phyloP scores from a whole-genome alignment of 1,140 invertebrate genomes.

The Lasioglossum albipes region DNA sequence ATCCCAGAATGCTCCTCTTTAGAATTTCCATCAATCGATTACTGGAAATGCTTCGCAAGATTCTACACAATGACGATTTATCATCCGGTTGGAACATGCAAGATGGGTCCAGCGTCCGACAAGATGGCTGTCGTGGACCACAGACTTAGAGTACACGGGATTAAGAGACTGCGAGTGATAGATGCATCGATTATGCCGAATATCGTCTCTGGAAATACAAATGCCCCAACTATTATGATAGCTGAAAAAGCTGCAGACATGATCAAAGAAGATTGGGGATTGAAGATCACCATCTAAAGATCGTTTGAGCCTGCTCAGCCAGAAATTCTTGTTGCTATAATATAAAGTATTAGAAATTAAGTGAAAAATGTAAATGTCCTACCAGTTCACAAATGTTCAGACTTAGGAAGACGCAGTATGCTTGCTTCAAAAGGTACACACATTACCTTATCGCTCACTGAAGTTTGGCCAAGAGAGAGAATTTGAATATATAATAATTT shows the following conservation, averaged over 20 bases:
- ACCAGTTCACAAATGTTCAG: no score
- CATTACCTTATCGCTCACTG: no score
- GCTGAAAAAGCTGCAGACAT: constrained; percentile 85
- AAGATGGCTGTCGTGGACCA: constrained; percentile 83
- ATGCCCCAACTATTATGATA: constrained; percentile 86
- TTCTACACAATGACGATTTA: constrained; percentile 86
- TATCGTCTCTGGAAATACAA: constrained; percentile 85
- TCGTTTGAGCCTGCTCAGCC: no score
- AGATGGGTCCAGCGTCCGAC: constrained; percentile 81
- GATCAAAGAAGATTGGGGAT: constrained; percentile 83
- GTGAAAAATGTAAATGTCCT: no score
- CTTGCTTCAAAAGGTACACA: no score
- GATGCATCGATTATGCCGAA: constrained; percentile 88
- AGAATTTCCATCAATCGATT: constrained; percentile 82
- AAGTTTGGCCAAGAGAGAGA: no score
- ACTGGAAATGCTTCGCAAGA: constrained; percentile 86
- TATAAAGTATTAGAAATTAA: no score
- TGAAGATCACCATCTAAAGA: no score
- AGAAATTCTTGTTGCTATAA: no score
- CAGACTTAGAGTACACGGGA: constrained; percentile 82
- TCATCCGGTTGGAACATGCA: constrained; percentile 82
- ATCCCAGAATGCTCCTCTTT: constrained; percentile 82
- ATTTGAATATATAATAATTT: no score
- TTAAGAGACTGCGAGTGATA: constrained; percentile 83
- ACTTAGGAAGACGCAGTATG: no score